Evolutionary conservation across 2,888 invertebrate genomes (phyloP).

Genomic region (Cordilura impudica): DNA sequence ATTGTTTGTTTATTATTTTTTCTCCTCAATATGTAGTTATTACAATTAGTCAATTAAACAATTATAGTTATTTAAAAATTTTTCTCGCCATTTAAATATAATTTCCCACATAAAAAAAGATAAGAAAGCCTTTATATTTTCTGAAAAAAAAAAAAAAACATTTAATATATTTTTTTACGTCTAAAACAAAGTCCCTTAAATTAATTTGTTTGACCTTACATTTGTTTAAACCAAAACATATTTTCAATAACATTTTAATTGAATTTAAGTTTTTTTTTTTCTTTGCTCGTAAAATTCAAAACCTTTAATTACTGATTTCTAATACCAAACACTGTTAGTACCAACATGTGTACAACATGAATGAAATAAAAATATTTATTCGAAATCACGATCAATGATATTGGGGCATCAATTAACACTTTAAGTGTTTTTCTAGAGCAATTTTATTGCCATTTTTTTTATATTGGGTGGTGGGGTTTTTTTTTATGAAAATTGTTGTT

Average conservation of each 20-base stretch:
- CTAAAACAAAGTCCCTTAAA: too few species aligned
- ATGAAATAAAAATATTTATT: conserved; percentile 14
- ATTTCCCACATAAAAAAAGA: not conserved
- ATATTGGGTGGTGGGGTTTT: conserved; percentile 7
- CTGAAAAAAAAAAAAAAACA: too few species aligned
- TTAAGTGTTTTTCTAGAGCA: conserved; percentile 56
- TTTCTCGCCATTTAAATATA: not conserved
- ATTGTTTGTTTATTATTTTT: conserved; percentile 1
- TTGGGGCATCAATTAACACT: conserved; percentile 51
- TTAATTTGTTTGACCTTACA: too few species aligned
- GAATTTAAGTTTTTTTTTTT: not conserved
- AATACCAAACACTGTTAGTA: not conserved
- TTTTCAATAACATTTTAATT: not conserved
- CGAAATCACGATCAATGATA: conserved; percentile 41
- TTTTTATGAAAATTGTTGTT: too few species aligned
- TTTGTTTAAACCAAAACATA: too few species aligned
- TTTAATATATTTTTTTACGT: too few species aligned
- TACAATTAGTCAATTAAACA: not conserved
- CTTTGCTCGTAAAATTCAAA: too few species aligned
- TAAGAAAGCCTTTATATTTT: not conserved
- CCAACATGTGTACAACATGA: too few species aligned
- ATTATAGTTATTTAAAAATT: not conserved
- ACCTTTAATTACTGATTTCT: not conserved
- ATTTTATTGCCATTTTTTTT: conserved; percentile 46
- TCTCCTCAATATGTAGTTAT: too few species aligned